Percentiles rank a stretch among this genome's conserved stretches.
Conservation (phyloP, 1,140 invertebrate species). For the Bombus soroeensis region DNA sequence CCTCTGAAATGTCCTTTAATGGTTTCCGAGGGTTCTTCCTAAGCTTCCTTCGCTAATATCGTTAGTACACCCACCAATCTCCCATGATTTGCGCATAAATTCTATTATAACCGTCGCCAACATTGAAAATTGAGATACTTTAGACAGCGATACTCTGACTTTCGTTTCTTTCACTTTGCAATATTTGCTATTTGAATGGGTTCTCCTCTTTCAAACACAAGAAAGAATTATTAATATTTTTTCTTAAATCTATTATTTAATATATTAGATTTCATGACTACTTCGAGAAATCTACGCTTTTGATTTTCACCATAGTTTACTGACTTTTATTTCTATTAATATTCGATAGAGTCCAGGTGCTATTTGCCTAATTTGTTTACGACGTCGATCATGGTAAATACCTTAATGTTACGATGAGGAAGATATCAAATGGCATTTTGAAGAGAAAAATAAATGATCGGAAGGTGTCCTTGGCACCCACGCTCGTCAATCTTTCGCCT, state of each 20-base stretch:
- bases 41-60: not conserved
- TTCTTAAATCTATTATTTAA: no score
- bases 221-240: no score
- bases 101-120: not conserved
- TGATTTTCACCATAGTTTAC: not conserved
- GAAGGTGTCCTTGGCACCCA: not conserved
- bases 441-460: slow-evolving; percentile 1
- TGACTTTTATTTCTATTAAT: not conserved
- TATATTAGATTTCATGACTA: no score
- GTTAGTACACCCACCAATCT: not conserved
- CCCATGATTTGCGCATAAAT: not conserved
- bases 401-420: not conserved
- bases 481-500: not conserved
- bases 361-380: not conserved
- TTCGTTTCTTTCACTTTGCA: not conserved
- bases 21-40: not conserved
- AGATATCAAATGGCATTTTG: not conserved
- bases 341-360: not conserved
- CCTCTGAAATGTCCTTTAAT: slow-evolving; percentile 7
- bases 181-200: no score
- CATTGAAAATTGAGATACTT: not conserved
- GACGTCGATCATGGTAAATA: not conserved
- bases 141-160: not conserved
- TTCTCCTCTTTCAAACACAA: no score
- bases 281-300: not conserved